phyloP scores from a whole-genome alignment of 2,797 vertebrate genomes.

The Lagorchestes hirsutus region DNA sequence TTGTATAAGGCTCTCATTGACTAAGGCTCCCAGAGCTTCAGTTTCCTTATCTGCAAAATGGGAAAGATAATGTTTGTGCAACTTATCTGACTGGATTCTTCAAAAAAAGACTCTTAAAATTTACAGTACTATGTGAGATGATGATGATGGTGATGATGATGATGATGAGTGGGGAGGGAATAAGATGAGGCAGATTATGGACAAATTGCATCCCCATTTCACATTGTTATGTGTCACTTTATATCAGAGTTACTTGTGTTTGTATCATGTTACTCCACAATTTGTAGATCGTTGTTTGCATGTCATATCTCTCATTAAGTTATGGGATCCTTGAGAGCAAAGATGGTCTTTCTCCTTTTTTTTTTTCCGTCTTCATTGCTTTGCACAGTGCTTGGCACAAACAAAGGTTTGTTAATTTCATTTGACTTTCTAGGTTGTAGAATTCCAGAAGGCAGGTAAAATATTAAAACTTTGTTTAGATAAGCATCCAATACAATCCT shows the following conservation, averaged over 20 bases:
- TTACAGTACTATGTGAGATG: not conserved
- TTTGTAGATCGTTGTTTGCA: not conserved
- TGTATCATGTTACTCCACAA: not conserved
- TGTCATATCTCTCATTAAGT: not conserved
- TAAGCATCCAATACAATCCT: not conserved
- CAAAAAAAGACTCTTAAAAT: not conserved
- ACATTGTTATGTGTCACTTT: not conserved
- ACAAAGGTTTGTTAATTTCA: not conserved
- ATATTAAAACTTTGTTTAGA: not conserved
- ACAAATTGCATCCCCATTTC: not conserved
- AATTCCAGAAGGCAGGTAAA: not conserved
- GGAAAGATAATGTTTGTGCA: not conserved
- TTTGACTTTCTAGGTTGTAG: not conserved
- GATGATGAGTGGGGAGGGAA: not conserved
- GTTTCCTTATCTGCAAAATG: not conserved
- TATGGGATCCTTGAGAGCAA: not conserved
- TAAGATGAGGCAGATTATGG: not conserved
- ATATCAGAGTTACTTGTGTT: not conserved
- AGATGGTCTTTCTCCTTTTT: too few species aligned
- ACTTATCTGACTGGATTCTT: not conserved
- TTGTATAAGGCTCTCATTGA: not conserved
- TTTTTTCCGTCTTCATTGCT: not conserved
- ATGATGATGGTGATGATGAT: not conserved
- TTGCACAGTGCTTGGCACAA: not conserved
- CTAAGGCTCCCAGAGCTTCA: not conserved